Percentiles rank a stretch among this genome's conserved stretches.
phyloP scores from a whole-genome alignment of 1,140 invertebrate species.

The Trichonephila clavata region DNA sequence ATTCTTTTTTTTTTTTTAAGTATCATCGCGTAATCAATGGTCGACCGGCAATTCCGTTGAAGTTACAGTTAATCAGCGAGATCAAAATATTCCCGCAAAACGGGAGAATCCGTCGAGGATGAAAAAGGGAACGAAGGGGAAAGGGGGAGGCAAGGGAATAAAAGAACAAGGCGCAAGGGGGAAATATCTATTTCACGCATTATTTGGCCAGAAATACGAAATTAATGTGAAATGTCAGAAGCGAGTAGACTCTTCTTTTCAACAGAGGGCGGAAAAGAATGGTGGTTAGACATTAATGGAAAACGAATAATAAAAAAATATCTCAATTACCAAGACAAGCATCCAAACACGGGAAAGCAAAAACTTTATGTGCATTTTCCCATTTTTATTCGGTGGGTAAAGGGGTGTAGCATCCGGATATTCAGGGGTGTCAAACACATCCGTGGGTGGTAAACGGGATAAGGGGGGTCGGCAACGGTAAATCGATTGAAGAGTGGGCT shows the following conservation, averaged over 20 bases:
- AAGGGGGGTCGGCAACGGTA: not conserved
- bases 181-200: conserved; percentile 75
- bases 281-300: conserved; percentile 62
- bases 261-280: not conserved
- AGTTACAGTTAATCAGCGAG: conserved; percentile 74
- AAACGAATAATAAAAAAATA: conserved; percentile 60
- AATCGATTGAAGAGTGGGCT: conserved; percentile 34
- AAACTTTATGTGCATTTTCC: conserved; percentile 64
- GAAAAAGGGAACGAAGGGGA: not conserved
- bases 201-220: conserved; percentile 72
- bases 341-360: conserved; percentile 16
- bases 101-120: conserved; percentile 13
- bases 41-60: conserved; percentile 55
- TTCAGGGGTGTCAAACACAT: conserved; percentile 66
- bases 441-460: conserved; percentile 48
- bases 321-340: conserved; percentile 59
- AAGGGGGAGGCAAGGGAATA: not conserved
- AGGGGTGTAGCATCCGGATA: conserved; percentile 26
- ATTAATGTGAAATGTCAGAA: conserved; percentile 73
- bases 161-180: conserved; percentile 21
- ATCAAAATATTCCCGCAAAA: conserved; percentile 63
- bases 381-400: conserved; percentile 71
- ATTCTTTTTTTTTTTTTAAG: not conserved
- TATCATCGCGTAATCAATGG: conserved; percentile 65
- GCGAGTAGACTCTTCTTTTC: conserved; percentile 21